These are phyloP conservation scores for Pontoporia blainvillei DNA, from an alignment of 2,113 vertebrate genomes.

Conservation along the genomic window DNA sequence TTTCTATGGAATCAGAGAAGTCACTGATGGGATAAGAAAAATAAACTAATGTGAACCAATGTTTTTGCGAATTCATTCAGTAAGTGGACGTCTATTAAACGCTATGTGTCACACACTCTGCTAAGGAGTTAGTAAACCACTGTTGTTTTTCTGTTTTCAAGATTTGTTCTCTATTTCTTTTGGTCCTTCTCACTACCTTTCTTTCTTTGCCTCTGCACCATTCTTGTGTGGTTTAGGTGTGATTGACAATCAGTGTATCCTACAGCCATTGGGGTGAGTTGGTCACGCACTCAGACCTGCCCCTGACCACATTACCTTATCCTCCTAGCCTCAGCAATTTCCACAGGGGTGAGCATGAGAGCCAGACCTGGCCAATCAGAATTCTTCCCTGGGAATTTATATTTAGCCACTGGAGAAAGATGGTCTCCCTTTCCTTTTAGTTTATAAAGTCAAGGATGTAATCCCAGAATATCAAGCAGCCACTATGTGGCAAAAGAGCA, in stretches of 20 bases:
- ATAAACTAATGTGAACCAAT: not conserved
- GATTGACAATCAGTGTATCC: not conserved
- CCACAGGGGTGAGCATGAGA: not conserved
- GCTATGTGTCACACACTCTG: rapidly evolving
- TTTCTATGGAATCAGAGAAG: not conserved
- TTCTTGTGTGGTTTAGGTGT: not conserved
- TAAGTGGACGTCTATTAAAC: not conserved
- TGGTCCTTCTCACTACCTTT: not conserved
- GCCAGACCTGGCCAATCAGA: not conserved
- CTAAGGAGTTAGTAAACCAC: not conserved
- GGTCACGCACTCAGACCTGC: not conserved
- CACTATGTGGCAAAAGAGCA: not conserved
- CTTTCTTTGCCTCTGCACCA: not conserved
- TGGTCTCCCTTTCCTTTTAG: not conserved
- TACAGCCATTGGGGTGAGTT: not conserved
- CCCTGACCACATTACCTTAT: rapidly evolving
- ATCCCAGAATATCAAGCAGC: not conserved
- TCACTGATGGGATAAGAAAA: not conserved
- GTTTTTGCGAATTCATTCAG: not conserved
- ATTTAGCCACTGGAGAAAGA: not conserved
- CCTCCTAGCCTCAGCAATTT: not conserved
- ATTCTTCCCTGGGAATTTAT: not conserved
- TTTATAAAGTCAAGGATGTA: not conserved
- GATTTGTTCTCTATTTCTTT: not conserved
- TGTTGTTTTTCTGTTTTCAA: not conserved